Evolutionary conservation across 2,797 vertebrate genomes (phyloP).

Genomic region (Onychomys arenicola): DNA sequence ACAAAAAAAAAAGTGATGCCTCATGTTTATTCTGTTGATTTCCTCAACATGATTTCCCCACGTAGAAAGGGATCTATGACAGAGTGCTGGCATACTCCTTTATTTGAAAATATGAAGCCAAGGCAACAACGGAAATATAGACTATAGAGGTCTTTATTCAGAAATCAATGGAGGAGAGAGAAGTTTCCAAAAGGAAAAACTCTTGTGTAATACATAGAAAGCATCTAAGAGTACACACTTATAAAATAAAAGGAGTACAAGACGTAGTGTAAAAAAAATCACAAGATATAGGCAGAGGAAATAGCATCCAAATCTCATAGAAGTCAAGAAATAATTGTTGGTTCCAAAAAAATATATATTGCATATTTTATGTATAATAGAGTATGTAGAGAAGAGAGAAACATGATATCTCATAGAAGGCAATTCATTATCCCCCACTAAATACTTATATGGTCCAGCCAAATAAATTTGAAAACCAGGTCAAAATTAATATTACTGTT

Average conservation of each 20-base stretch:
- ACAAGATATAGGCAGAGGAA: neutral
- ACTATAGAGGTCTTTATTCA: neutral
- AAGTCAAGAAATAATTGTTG: neutral
- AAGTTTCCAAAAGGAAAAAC: neutral
- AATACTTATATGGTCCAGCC: neutral
- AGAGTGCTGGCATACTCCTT: neutral
- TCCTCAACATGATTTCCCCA: neutral
- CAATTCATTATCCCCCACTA: neutral
- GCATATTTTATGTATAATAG: neutral
- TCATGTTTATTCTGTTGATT: neutral
- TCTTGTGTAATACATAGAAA: neutral
- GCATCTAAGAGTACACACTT: neutral
- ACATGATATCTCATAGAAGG: accelerated
- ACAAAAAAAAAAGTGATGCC: neutral
- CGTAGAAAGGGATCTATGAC: neutral
- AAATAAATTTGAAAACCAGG: neutral
- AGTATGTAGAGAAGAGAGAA: neutral
- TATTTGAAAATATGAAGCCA: neutral
- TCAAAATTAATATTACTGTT: neutral
- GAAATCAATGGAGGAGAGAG: neutral
- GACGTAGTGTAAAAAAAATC: neutral
- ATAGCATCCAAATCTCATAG: neutral
- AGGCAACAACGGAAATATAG: neutral
- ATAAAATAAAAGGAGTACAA: neutral
- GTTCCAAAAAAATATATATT: neutral